These are phyloP conservation scores for Apis mellifera DNA, from an alignment of 1,140 invertebrate species.

Conservation along the genomic window DNA sequence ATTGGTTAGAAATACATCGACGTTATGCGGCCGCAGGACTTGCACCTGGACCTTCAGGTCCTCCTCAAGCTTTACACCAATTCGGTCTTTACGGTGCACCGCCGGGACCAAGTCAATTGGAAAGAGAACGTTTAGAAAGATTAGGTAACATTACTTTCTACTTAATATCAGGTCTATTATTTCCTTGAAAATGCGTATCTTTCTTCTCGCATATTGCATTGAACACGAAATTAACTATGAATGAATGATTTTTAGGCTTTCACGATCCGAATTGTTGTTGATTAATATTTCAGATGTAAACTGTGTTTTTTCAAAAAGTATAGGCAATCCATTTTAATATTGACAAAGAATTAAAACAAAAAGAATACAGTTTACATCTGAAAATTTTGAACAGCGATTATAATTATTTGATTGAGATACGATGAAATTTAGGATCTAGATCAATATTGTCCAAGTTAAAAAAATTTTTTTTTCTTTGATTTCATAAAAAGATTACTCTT, in stretches of 20 bases:
- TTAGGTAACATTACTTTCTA: slow-evolving; percentile 84
- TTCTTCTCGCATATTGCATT: slow-evolving; percentile 39
- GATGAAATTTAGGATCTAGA: slow-evolving; percentile 11
- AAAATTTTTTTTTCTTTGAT: not conserved
- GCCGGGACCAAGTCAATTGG: slow-evolving; percentile 89
- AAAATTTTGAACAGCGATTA: slow-evolving; percentile 2
- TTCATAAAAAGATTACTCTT: not conserved
- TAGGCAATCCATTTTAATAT: not conserved
- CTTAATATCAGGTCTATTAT: not conserved
- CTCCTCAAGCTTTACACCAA: slow-evolving; percentile 84
- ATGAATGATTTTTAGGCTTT: slow-evolving; percentile 34
- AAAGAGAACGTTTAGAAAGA: slow-evolving; percentile 92
- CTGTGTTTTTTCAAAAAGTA: not conserved
- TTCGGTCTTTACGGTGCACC: slow-evolving; percentile 83
- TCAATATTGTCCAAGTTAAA: not conserved
- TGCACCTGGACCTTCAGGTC: slow-evolving; percentile 77
- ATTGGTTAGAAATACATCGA: slow-evolving; percentile 95
- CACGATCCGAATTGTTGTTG: not conserved
- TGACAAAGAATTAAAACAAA: not conserved
- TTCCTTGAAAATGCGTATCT: slow-evolving; percentile 31
- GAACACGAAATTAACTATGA: slow-evolving; percentile 28
- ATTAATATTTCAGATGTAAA: slow-evolving; percentile 16
- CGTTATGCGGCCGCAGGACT: slow-evolving; percentile 80
- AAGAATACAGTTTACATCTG: not conserved
- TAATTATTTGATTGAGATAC: not conserved